Percentiles rank a stretch among this genome's conserved stretches.
These are phyloP conservation scores for Brachyptera putata DNA, from an alignment of 2,888 invertebrate species.

Conservation along the genomic window DNA sequence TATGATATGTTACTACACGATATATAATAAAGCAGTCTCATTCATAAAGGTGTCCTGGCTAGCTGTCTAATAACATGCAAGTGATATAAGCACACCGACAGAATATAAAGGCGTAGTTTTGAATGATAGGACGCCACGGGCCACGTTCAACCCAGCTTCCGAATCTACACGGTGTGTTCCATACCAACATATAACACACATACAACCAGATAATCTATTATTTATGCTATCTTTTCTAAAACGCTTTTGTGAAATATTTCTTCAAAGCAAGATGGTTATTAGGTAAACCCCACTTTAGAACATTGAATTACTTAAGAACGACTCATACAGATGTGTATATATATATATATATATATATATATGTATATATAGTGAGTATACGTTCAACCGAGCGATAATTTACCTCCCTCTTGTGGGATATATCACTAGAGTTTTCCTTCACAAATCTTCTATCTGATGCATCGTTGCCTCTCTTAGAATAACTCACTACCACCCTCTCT, in stretches of 20 bases:
- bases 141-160: no score
- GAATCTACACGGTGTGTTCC: no score
- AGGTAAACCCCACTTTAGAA: not conserved
- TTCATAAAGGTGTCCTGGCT: no score
- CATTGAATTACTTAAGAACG: not conserved
- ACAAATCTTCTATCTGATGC: constrained; percentile 27
- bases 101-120: no score
- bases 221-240: not conserved
- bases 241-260: not conserved
- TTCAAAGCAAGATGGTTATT: not conserved
- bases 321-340: not conserved
- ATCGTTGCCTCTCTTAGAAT: constrained; percentile 5
- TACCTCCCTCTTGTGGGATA: constrained; percentile 12
- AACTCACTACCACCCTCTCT: constrained; percentile 1
- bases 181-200: no score
- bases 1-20: no score
- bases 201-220: not conserved
- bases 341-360: no score
- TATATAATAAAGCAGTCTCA: no score
- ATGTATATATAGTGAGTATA: no score
- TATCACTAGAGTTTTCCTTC: constrained; percentile 29
- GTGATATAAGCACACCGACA: no score
- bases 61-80: no score
- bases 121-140: no score
- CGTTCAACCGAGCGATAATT: constrained; percentile 6